These are phyloP conservation scores for Aegypius monachus DNA, from an alignment of 2,113 vertebrate genomes.

Conservation along the genomic window DNA sequence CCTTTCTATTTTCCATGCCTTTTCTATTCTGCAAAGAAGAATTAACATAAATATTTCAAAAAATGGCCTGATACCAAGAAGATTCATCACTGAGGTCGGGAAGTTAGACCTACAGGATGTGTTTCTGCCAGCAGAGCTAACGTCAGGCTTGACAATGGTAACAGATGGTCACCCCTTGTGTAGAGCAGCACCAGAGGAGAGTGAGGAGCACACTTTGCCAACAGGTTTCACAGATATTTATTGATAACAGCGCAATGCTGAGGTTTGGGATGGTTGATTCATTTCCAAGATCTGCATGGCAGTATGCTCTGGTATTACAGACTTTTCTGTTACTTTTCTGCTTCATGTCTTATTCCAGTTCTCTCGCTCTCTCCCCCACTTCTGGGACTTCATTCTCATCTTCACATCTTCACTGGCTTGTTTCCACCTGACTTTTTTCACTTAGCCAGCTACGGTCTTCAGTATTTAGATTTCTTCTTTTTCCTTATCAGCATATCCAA, in stretches of 20 bases:
- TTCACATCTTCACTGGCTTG: conserved; percentile 43
- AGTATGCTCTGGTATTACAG: neutral
- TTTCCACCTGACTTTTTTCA: conserved; percentile 29
- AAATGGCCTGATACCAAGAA: neutral
- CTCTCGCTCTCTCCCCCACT: neutral
- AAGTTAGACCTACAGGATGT: neutral
- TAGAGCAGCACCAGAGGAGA: neutral
- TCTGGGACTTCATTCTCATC: conserved; percentile 24
- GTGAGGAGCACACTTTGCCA: neutral
- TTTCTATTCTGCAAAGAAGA: neutral
- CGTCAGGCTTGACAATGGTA: neutral
- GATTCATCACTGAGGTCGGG: neutral
- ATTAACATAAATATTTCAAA: neutral
- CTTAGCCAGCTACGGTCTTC: neutral
- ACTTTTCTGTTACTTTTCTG: neutral
- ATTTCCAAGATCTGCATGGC: neutral
- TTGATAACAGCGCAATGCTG: neutral
- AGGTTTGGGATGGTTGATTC: neutral
- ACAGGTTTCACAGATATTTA: conserved; percentile 22
- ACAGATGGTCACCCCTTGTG: neutral
- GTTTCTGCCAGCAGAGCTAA: neutral
- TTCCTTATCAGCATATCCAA: conserved; percentile 15
- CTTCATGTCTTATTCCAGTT: neutral
- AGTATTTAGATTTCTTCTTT: conserved; percentile 5
- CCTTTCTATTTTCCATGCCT: neutral